A percentile compares a stretch with the other conserved stretches of the same genome.
Conservation (phyloP, 2,113 vertebrate species). For the Callipepla squamata region DNA sequence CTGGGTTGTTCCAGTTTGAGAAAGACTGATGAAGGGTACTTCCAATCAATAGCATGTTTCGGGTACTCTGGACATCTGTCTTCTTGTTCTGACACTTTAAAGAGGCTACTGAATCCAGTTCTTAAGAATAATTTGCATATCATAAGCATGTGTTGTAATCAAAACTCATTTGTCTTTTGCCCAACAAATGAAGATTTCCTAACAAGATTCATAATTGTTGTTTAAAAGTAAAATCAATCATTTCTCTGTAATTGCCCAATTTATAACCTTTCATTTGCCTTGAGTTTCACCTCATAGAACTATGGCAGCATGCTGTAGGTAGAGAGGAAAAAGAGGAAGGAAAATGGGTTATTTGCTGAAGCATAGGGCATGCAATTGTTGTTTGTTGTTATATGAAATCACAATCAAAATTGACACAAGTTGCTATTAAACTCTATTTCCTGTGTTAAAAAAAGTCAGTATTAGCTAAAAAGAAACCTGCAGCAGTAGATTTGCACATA, state of each 20-base stretch:
- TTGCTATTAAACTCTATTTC: constrained; percentile 88
- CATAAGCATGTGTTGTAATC: neutral
- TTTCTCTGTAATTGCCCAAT: constrained; percentile 55
- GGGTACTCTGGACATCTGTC: neutral
- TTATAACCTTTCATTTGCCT: constrained; percentile 52
- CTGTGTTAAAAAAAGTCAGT: constrained; percentile 82
- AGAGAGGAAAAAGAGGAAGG: constrained; percentile 52
- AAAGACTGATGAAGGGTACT: neutral
- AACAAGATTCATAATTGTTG: constrained; percentile 39
- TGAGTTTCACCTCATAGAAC: constrained; percentile 9
- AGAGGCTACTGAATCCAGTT: neutral
- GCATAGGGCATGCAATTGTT: constrained; percentile 63
- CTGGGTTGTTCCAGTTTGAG: neutral
- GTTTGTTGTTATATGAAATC: constrained; percentile 85
- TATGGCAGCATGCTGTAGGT: constrained; percentile 38
- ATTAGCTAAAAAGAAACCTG: constrained; percentile 80
- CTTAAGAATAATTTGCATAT: neutral
- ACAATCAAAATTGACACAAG: constrained; percentile 86
- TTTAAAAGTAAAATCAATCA: constrained; percentile 61
- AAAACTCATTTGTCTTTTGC: constrained; percentile 44
- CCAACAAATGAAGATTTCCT: constrained; percentile 21
- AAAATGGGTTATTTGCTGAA: constrained; percentile 70
- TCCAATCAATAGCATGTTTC: neutral
- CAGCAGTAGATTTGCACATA: constrained; percentile 88
- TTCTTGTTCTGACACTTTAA: neutral